Evolutionary conservation across 1,140 invertebrate genomes (phyloP).

Genomic region (Spodoptera litura): DNA sequence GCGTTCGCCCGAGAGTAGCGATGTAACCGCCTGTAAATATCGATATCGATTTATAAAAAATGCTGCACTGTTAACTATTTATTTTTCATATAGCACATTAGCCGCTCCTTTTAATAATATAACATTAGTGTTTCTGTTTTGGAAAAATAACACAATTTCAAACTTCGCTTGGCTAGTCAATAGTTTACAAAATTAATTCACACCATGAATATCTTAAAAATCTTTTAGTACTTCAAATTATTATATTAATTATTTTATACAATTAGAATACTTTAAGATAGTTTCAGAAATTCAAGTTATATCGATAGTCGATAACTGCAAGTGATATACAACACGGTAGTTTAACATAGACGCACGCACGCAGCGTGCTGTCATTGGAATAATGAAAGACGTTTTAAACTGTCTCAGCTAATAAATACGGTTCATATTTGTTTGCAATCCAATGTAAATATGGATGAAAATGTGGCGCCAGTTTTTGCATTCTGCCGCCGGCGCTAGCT

Average conservation of each 20-base stretch:
- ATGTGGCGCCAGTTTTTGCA: constrained; percentile 60
- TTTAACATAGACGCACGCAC: constrained; percentile 13
- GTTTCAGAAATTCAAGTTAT: neutral
- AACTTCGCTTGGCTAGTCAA: no score
- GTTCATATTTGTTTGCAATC: neutral
- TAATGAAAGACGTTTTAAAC: neutral
- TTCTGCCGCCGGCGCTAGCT: constrained; percentile 52
- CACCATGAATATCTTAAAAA: no score
- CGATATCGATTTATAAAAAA: neutral
- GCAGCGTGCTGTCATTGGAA: constrained; percentile 4
- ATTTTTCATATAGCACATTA: no score
- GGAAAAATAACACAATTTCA: no score
- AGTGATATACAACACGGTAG: neutral
- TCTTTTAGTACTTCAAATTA: no score
- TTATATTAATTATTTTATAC: no score
- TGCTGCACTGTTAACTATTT: no score
- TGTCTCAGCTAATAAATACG: neutral
- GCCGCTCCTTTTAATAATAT: no score
- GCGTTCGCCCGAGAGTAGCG: constrained; percentile 5
- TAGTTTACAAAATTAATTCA: no score
- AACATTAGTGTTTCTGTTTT: no score
- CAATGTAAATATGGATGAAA: constrained; percentile 57
- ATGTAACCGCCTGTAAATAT: neutral
- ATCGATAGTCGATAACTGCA: constrained; percentile 37
- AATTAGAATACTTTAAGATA: no score